Conservation (phyloP, 2,797 vertebrate species). For the Coregonus ussuriensis region DNA sequence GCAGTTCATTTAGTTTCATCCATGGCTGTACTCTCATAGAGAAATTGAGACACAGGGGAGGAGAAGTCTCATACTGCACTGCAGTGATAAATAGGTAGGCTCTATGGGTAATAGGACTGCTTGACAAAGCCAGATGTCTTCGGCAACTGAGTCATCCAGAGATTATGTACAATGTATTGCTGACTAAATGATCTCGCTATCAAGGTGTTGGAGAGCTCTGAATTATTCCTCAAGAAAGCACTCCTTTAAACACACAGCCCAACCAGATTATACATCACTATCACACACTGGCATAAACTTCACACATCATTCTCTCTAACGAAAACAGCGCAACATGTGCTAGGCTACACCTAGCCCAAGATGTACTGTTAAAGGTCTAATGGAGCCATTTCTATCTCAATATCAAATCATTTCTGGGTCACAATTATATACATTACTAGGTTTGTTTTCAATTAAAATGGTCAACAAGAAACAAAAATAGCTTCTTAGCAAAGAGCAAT, state of each 20-base stretch:
- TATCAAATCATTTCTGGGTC: too few relatives aligned
- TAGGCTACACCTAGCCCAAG: background rate
- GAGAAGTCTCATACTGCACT: too few relatives aligned
- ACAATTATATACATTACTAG: too few relatives aligned
- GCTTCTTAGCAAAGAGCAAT: too few relatives aligned
- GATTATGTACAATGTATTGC: background rate
- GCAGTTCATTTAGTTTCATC: too few relatives aligned
- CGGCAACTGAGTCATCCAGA: background rate
- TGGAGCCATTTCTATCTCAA: too few relatives aligned
- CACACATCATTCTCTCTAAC: background rate
- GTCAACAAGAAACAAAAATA: too few relatives aligned
- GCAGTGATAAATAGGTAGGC: too few relatives aligned
- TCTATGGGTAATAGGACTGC: too few relatives aligned
- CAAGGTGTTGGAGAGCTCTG: background rate
- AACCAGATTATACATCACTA: background rate
- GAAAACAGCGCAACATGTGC: background rate
- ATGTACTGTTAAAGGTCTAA: background rate
- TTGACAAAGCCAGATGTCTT: background rate
- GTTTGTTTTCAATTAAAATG: too few relatives aligned
- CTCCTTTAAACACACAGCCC: slow-evolving; percentile 15
- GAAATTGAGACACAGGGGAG: background rate
- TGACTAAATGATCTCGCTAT: background rate
- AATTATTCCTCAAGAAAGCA: background rate
- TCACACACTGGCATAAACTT: background rate
- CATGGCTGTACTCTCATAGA: background rate